Base-by-base conservation (phyloP, 2,888 invertebrate genomes). In the Drosophila macrospina region DNA sequence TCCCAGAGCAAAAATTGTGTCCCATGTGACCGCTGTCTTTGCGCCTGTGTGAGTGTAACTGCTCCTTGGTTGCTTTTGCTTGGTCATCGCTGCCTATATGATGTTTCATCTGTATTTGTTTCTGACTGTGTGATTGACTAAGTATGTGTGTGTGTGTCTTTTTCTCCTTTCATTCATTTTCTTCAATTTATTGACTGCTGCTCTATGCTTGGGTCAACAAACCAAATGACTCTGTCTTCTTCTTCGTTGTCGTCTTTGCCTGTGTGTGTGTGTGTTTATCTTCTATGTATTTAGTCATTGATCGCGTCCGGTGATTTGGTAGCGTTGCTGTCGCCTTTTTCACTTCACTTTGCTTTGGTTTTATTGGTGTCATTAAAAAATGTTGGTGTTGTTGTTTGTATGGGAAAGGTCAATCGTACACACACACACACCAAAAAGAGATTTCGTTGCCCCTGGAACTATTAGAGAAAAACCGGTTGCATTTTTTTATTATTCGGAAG, bases 291-390 rank as follows among this genome's bases (percentile, higher is more conserved):
- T 82, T 82, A 78, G 63, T 72, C 82, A 82, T 81, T 82, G 82
- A 82, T 83, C 78, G 80, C 78, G 81, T 83, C 79, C 83, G 81
- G 81, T 74, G 69, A 83, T 74, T 81, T 70, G 68, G 54, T 61
- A 36, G 16, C 57, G 45, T 39, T 11, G 63, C 36, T 59, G 67
- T 78, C 50, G 61, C 57, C 56, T 68, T 52, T 57, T 68, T 54
- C 67, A 65, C 72, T 78, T 68, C 42, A 61, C 74, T 71, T 74
- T 64, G 67, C 57, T 64, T 69, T 76, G 80, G 73, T 84, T 74
- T 84, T 72, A 84, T 82, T 69, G 61, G 69, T 76, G 78, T 76
- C 80, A 80, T 82, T 84, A 78, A 76, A 78, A 74, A 62, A 8
- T 30, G 11, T n/a, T 28, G 41, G 32, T 52, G 32, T 41, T 41